Evolutionary conservation across 2,797 vertebrate species (phyloP), one percentile per base, ranked within the genome.

Genomic region (Bovichtus variegatus): DNA sequence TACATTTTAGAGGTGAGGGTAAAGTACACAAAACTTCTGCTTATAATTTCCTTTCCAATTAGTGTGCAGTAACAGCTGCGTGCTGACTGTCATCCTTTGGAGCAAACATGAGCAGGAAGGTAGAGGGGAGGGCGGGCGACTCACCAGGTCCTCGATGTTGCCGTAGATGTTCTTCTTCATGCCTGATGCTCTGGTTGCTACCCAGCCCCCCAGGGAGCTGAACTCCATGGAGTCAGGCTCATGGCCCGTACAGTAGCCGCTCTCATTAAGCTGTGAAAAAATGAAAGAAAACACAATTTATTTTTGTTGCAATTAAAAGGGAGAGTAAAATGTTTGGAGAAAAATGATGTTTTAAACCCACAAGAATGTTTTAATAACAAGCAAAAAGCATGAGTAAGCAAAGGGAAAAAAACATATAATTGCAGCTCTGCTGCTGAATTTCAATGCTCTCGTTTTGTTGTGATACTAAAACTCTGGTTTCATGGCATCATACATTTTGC

Each of bases 91-190:
- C 34, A 61, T 31, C 21, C 9, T 59, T 27, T 59, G 15, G 43
- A 84, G 70, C 71, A 87, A 87, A 85, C 58, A 62, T 1, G 46
- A 21, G 47, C 5, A 63, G 51, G 55, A 55, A 72, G 50, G 51
- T 65, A 63, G 63, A 61, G 21, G 23, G 61, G 23, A 55, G 13
- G n/a, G 25, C 9, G 25, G 16, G 50, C 1, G 25, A 88, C 90
- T 93, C 93, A 99, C 98, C 97, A 99, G 93, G 92, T 99, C 98
- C 91, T 99, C 98, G 57, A 99, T 99, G 95, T 99, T 99, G 90
- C 98, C 98, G 54, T 99, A 99, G 92, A 99, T 95, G 91, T 99
- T 99, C 92, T 99, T 99, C 95, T 99, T 99, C 98, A 99, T 99
- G 94, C 98, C 98, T 4, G 98, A 99, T 27, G 98, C 98, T 84